phyloP scores from a whole-genome alignment of 1,140 invertebrate genomes.

The Trypoxylus dichotomus region DNA sequence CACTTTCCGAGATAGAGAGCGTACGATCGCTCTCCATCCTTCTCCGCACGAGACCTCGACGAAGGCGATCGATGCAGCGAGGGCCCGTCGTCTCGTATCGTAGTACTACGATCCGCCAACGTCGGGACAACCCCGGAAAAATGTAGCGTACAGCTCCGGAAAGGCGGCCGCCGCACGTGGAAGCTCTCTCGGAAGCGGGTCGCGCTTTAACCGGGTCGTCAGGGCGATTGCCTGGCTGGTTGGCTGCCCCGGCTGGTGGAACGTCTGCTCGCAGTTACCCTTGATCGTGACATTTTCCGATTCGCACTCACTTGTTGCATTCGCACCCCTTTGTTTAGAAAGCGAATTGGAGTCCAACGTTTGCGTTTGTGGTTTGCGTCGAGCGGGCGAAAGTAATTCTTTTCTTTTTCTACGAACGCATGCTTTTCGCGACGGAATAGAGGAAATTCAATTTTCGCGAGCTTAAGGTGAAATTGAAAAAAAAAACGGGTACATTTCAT shows the following conservation, averaged over 20 bases:
- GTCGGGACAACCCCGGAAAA: neutral
- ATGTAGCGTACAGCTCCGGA: neutral
- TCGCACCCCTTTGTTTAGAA: neutral
- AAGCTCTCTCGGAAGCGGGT: neutral
- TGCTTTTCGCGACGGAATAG: too few species aligned
- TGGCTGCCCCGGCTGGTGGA: neutral
- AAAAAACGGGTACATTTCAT: too few species aligned
- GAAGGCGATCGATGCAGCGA: conserved; percentile 22
- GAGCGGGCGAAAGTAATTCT: too few species aligned
- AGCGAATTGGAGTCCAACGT: neutral
- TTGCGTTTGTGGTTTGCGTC: too few species aligned
- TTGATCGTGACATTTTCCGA: neutral
- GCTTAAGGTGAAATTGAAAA: too few species aligned
- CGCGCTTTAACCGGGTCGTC: neutral
- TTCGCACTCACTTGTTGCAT: neutral
- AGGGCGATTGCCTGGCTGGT: neutral
- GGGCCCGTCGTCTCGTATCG: neutral
- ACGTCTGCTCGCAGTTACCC: too few species aligned
- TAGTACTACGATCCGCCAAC: neutral
- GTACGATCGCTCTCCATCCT: neutral
- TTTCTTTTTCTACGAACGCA: too few species aligned
- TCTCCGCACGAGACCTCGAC: neutral
- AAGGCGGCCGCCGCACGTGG: neutral
- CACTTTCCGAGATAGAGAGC: too few species aligned
- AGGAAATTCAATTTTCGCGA: too few species aligned